Evolutionary conservation across 2,888 invertebrate genomes (phyloP).

Genomic region (Odontocerum albicorne): DNA sequence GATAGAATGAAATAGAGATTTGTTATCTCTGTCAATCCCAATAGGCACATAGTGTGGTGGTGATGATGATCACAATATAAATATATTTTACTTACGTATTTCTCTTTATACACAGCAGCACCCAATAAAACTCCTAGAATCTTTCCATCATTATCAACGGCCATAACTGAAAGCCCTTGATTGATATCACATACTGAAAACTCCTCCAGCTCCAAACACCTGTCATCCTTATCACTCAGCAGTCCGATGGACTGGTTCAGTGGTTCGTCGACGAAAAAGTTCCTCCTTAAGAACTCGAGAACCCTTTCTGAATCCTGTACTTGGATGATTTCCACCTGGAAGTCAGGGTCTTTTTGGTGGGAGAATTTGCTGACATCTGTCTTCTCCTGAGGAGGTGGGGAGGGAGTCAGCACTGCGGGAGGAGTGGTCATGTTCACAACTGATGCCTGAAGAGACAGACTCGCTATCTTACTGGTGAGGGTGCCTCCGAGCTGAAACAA

Average conservation of each 20-base stretch:
- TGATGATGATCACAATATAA: no score
- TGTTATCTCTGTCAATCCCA: no score
- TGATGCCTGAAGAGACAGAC: conserved; percentile 17
- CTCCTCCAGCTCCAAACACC: conserved; percentile 62
- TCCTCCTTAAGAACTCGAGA: conserved; percentile 24
- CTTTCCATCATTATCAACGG: conserved; percentile 59
- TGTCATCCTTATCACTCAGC: conserved; percentile 45
- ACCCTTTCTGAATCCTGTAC: conserved; percentile 16
- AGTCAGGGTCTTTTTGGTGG: not conserved
- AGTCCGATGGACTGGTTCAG: conserved; percentile 58
- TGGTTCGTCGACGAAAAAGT: conserved; percentile 64
- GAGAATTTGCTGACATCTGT: conserved; percentile 1
- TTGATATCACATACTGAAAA: conserved; percentile 59
- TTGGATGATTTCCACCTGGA: conserved; percentile 11
- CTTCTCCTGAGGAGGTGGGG: conserved; percentile 9
- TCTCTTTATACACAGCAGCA: conserved; percentile 46
- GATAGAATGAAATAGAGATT: no score
- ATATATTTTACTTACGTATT: conserved; percentile 6
- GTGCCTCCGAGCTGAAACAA: conserved; percentile 25
- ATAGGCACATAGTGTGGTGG: no score
- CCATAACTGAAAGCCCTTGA: conserved; percentile 65
- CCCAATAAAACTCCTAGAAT: conserved; percentile 61
- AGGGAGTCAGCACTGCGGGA: conserved; percentile 27
- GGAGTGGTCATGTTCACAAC: conserved; percentile 27
- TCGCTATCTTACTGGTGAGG: conserved; percentile 22